Evolutionary conservation across 2,888 invertebrate species (phyloP).

Genomic region (Steinernema scapterisci): DNA sequence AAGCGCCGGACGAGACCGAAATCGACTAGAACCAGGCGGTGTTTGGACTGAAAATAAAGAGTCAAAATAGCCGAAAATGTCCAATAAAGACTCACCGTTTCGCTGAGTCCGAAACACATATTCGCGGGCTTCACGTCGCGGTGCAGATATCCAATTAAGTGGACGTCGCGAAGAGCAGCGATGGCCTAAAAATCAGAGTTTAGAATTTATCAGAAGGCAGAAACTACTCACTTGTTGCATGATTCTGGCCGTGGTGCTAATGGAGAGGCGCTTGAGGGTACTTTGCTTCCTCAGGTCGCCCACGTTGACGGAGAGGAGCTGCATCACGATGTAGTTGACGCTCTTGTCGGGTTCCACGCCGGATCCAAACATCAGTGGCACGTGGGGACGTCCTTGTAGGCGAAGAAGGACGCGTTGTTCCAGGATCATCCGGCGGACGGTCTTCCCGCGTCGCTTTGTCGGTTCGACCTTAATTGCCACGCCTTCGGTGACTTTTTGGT

Average conservation of each 20-base stretch:
- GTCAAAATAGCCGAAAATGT: constrained; percentile 13
- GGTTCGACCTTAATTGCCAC: constrained; percentile 58
- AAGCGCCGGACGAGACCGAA: constrained; percentile 54
- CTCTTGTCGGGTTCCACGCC: constrained; percentile 42
- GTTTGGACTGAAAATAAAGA: constrained; percentile 47
- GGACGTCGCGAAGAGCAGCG: constrained; percentile 56
- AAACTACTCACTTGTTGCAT: constrained; percentile 46
- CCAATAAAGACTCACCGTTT: constrained; percentile 39
- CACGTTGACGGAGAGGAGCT: constrained; percentile 56
- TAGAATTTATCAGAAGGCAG: background rate
- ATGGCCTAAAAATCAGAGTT: constrained; percentile 42
- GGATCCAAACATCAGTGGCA: constrained; percentile 49
- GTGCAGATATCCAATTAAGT: constrained; percentile 55
- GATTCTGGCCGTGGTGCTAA: constrained; percentile 45
- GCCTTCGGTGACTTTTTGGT: constrained; percentile 44
- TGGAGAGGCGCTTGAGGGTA: constrained; percentile 48
- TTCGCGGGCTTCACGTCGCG: constrained; percentile 61
- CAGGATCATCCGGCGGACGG: constrained; percentile 52
- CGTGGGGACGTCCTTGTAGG: constrained; percentile 54
- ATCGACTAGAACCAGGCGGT: constrained; percentile 50
- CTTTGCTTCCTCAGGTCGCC: constrained; percentile 54
- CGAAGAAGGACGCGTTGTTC: constrained; percentile 52
- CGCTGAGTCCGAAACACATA: constrained; percentile 55
- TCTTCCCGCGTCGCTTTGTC: constrained; percentile 45
- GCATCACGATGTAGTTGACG: constrained; percentile 50